Base-by-base conservation (phyloP, 1,140 invertebrate species). In the Drosophila triauraria region DNA sequence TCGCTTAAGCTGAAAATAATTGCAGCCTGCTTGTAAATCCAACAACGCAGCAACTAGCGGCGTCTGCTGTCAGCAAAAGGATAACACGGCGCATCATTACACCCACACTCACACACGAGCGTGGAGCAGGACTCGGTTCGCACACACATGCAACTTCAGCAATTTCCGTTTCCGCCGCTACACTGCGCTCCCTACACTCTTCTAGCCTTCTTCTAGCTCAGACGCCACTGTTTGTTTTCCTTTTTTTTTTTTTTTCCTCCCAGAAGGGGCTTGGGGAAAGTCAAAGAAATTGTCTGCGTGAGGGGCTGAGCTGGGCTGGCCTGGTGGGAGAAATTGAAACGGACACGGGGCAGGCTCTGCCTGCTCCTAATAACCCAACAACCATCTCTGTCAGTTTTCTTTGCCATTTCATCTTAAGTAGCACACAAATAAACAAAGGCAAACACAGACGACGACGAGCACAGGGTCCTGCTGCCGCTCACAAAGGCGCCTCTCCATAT, bases 1-100 rank as follows among this genome's bases (percentile, higher is more conserved):
- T 92, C 91, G 82, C 87, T 92, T 92, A 92, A 92, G 91, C 91
- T 92, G 91, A 92, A 92, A 92, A 92, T 92, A 92, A 92, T 92
- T 92, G 88, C 91, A 92, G 74, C 86, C 64, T 87, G 86, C 86
- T 91, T 90, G 82, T 91, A 87, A 82, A 87, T 82, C 67, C 68
- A 72, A 72, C 69, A 72, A 64, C 65, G 75, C 81, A 83, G 75
- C 80, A 75, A 87, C 83, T 80, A 81, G 76, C 81, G 72, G 81
- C 77, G 72, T 78, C 80, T 87, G 77, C 74, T 84, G 84, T 75
- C 84, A 78, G 83, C 80, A 87, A 72, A 82, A 80, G 80, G 60
- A 83, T 83, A 83, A 83, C 80, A 83, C 76, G 80, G 78, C 64
- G 84, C 84, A 88, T 84, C 84, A 90, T 88, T 87, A 78, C 85